A percentile compares a stretch with the other conserved stretches of the same genome.
Conservation (phyloP, 2,113 vertebrate species). For the Seriola aureovittata region DNA sequence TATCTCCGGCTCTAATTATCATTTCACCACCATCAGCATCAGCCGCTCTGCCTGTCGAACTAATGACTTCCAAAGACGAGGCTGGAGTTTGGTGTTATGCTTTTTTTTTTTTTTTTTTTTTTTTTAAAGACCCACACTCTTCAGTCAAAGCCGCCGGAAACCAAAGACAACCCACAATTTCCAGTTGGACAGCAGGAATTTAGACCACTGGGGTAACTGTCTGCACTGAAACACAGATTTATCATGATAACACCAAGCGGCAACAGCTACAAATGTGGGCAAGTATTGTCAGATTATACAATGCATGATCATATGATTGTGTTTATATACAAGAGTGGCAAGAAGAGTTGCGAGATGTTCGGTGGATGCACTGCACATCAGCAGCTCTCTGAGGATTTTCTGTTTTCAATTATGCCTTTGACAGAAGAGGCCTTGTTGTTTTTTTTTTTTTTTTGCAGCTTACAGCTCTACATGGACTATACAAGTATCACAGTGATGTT, state of each 20-base stretch:
- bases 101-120: background rate
- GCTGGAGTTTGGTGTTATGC: background rate
- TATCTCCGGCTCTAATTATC: conserved; percentile 79
- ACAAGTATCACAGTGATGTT: background rate
- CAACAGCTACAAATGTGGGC: background rate
- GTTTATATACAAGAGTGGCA: background rate
- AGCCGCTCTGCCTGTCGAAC: conserved; percentile 53
- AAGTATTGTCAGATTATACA: background rate
- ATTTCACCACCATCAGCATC: conserved; percentile 76
- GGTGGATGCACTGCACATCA: background rate
- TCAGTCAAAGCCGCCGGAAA: background rate
- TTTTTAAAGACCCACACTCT: background rate
- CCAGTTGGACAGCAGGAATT: background rate
- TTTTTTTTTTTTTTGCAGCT: background rate
- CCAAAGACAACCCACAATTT: background rate
- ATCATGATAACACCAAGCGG: background rate
- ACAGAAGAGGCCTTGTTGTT: background rate
- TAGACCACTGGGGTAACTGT: background rate
- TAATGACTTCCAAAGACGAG: conserved; percentile 66
- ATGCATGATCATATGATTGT: background rate
- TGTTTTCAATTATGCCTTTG: background rate
- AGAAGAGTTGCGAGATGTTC: background rate
- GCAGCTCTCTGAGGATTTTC: background rate
- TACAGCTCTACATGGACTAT: too few relatives aligned
- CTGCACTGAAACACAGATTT: background rate